A percentile compares a stretch with the other conserved stretches of the same genome.
Evolutionary conservation across 2,888 invertebrate species (phyloP).

Genomic region (Mythimna albipuncta): DNA sequence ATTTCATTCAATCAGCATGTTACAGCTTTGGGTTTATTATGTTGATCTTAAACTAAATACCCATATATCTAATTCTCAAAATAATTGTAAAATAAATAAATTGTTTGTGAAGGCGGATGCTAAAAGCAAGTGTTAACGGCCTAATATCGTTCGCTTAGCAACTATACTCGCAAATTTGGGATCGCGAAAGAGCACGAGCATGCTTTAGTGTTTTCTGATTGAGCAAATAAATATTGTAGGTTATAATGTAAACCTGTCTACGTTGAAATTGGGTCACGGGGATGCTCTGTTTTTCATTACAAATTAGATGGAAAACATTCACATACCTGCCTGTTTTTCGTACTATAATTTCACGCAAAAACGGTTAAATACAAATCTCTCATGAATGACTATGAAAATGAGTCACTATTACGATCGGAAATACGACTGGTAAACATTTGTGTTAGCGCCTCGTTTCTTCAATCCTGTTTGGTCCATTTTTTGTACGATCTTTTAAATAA

Average conservation of each 20-base stretch:
- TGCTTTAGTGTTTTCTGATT: conserved; percentile 45
- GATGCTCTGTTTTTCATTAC: conserved; percentile 68
- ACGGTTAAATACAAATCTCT: conserved; percentile 33
- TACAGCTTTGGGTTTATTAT: conserved; percentile 4
- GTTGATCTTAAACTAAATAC: conserved; percentile 15
- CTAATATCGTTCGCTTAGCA: conserved; percentile 29
- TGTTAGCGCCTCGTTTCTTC: conserved; percentile 33
- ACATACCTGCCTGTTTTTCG: conserved; percentile 15
- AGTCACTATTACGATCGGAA: conserved; percentile 37
- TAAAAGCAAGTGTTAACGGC: conserved; percentile 4
- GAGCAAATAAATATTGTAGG: conserved; percentile 68
- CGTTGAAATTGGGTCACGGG: conserved; percentile 69
- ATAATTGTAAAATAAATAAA: conserved; percentile 24
- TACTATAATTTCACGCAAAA: conserved; percentile 29
- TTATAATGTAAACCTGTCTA: conserved; percentile 70
- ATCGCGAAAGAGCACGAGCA: conserved; percentile 22
- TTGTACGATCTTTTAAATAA: conserved; percentile 17
- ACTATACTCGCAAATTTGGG: conserved; percentile 25
- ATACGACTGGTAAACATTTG: conserved; percentile 42
- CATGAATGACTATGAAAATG: conserved; percentile 38
- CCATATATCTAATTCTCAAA: conserved; percentile 21
- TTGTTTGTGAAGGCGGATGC: conserved; percentile 40
- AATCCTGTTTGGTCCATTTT: conserved; percentile 28
- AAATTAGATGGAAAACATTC: conserved; percentile 23
- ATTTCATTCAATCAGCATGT: conserved; percentile 17